Evolutionary conservation across 2,797 vertebrate genomes (phyloP), one percentile per base, ranked within the genome.

Genomic region (Perodicticus potto): DNA sequence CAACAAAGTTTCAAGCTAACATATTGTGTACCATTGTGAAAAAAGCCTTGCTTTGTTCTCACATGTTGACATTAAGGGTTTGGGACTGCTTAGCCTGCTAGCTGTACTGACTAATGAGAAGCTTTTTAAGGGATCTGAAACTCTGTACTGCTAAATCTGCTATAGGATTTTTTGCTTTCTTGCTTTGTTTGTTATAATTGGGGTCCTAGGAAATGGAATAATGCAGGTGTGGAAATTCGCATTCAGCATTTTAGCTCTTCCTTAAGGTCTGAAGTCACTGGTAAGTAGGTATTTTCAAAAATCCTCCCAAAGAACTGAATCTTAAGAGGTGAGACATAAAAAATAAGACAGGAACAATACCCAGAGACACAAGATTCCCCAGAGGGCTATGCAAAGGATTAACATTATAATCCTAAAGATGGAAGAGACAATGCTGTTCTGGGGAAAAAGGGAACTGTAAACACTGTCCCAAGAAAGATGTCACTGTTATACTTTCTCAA

Each of bases 91-190:
- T 34, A 43, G 57, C 9, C 27, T 86, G 23, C 32, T 82, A 27
- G 65, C 23, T 61, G 1, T 74, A 86, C 67, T 73, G 32, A 74
- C 7, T 91, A 91, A 77, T 94, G 1, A 43, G 49, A 86, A 93
- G 45, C 22, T 22, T 59, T 87, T 91, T 63, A 69, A 70, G 83
- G 23, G 25, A 74, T 63, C 80, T 86, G 63, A 91, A 93, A 93
- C 53, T 86, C 29, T 74, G 1, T 65, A 29, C 78, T 70, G 43
- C 23, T 49, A 73, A 57, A 78, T 5, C 17, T 32, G 12, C 63
- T 23, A 29, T 34, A 13, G 13, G 9, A 16, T 73, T 49, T n/a
- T 63, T 0, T 63, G 4, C 11, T 74, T 90, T 92, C 43, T 82
- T 76, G 23, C 76, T 76, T 81, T 92, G 22, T 83, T 93, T 94